phyloP scores from a whole-genome alignment of 2,888 invertebrate genomes.

The Noctua comes region DNA sequence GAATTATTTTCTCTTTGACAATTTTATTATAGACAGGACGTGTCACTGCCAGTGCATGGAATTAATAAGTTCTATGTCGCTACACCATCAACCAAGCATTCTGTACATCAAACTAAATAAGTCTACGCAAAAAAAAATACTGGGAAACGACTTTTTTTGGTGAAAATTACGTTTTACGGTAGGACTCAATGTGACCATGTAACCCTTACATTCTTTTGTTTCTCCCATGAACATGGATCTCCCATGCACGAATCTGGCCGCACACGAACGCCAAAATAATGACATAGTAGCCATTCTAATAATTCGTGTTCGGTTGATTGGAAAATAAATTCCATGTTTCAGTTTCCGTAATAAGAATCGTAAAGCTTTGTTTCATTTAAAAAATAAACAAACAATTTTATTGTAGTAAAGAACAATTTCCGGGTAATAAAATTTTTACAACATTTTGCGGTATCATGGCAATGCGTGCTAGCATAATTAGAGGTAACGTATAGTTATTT shows the following conservation, averaged over 20 bases:
- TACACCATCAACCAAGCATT: no score
- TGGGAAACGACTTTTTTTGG: no score
- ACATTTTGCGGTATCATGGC: conserved; percentile 32
- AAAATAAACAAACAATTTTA: conserved; percentile 7
- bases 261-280: not conserved
- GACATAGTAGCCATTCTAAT: not conserved
- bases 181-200: no score
- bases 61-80: no score
- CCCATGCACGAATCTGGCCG: no score
- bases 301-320: not conserved
- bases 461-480: conserved; percentile 39
- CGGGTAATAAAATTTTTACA: conserved; percentile 49
- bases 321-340: not conserved
- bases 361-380: conserved; percentile 8
- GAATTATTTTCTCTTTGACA: no score
- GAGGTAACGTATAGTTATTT: conserved; percentile 26
- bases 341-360: not conserved
- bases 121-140: no score
- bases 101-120: no score
- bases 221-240: not conserved
- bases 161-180: no score
- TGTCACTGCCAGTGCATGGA: no score
- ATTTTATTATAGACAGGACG: no score
- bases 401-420: conserved; percentile 39
- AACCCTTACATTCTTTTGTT: not conserved